Conservation (phyloP, 2,888 invertebrate species). For the Sepioteuthis lessoniana region DNA sequence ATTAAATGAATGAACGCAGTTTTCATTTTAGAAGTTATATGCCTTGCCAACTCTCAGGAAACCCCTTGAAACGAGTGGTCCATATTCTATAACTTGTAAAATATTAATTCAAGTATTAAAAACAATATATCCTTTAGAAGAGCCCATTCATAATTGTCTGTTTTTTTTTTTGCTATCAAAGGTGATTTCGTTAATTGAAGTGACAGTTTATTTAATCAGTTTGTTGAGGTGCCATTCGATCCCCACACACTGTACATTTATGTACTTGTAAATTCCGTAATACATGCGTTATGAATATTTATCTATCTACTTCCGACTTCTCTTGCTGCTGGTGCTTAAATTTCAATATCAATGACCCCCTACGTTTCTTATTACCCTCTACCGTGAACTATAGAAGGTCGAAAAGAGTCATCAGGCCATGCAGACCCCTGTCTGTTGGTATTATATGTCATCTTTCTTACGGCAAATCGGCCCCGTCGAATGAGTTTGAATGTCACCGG, state of each 20-base stretch:
- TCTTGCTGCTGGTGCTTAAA: neutral
- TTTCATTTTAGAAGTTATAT: too few species aligned
- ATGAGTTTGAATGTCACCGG: neutral
- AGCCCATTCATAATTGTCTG: too few species aligned
- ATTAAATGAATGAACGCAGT: too few species aligned
- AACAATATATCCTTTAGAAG: too few species aligned
- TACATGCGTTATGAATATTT: neutral
- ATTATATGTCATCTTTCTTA: slow-evolving; percentile 33
- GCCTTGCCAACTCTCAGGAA: too few species aligned
- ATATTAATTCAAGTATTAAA: too few species aligned
- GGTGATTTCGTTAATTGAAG: too few species aligned
- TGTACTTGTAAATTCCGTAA: neutral
- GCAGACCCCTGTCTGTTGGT: slow-evolving; percentile 13
- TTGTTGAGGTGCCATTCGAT: too few species aligned
- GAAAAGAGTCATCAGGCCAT: neutral
- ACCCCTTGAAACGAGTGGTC: too few species aligned
- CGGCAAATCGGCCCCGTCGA: slow-evolving; percentile 11
- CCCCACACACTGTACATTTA: neutral
- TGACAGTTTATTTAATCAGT: too few species aligned
- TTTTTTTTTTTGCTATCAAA: too few species aligned
- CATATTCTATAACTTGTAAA: too few species aligned
- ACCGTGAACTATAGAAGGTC: neutral
- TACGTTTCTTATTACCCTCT: neutral
- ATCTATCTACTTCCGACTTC: neutral
- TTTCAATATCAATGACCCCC: slow-evolving; percentile 5